These are phyloP conservation scores for Mizuhopecten yessoensis DNA, from an alignment of 1,140 invertebrate genomes.

Conservation along the genomic window DNA sequence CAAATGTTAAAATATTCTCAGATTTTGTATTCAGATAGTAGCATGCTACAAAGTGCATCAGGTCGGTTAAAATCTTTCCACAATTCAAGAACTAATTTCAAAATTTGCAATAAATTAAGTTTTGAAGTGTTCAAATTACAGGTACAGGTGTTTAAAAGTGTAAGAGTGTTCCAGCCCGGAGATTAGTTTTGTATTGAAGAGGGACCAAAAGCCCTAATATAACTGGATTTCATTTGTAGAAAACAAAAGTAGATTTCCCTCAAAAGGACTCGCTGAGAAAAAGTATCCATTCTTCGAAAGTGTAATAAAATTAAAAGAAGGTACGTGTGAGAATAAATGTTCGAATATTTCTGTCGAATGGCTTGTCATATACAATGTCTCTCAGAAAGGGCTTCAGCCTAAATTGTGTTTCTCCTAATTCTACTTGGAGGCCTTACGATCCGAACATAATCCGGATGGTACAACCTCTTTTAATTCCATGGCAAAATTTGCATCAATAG, in stretches of 20 bases:
- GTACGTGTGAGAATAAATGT: neutral
- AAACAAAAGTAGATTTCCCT: conserved; percentile 40
- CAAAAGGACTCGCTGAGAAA: neutral
- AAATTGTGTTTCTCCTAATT: conserved; percentile 23
- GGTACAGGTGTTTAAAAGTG: neutral
- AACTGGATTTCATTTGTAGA: neutral
- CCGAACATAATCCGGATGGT: neutral
- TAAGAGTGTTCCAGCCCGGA: neutral
- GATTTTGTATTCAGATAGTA: conserved; percentile 20
- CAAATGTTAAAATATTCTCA: neutral
- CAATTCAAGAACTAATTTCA: conserved; percentile 10
- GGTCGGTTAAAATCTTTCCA: neutral
- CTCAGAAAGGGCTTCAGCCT: conserved; percentile 22
- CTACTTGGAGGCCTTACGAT: neutral
- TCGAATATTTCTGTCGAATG: neutral
- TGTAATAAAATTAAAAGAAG: neutral
- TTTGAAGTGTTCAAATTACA: conserved; percentile 21
- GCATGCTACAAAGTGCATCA: neutral
- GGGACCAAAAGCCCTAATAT: neutral
- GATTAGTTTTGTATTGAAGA: conserved; percentile 3
- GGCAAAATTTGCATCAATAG: conserved; percentile 17
- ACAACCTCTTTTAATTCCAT: conserved; percentile 14
- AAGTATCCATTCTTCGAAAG: neutral
- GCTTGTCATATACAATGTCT: neutral
- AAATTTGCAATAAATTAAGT: conserved; percentile 26